Evolutionary conservation across 2,797 vertebrate species (phyloP).

Genomic region (Selene dorsalis): DNA sequence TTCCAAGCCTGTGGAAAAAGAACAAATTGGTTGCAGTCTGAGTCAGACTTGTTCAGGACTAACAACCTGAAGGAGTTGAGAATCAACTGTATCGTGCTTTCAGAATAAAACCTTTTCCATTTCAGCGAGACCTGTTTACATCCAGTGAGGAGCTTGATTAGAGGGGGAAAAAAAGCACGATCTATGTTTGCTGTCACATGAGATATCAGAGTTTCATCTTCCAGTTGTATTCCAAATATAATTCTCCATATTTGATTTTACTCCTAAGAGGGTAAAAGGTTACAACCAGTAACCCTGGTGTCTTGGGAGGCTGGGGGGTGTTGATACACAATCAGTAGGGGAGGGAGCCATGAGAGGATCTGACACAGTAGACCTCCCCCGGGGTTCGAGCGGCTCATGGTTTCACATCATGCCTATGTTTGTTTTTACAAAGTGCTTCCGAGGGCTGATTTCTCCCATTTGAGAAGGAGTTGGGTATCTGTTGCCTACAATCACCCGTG

Average conservation of each 20-base stretch:
- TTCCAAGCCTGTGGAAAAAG: conserved; percentile 24
- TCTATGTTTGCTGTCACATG: conserved; percentile 58
- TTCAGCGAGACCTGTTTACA: conserved; percentile 40
- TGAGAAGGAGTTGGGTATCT: conserved; percentile 60
- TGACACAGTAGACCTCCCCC: conserved; percentile 72
- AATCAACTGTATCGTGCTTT: conserved; percentile 19
- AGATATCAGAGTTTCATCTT: conserved; percentile 71
- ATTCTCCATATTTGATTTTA: conserved; percentile 74
- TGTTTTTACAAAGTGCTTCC: conserved; percentile 77
- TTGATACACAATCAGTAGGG: conserved; percentile 44
- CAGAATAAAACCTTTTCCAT: conserved; percentile 23
- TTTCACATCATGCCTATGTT: conserved; percentile 79
- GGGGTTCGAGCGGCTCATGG: conserved; percentile 56
- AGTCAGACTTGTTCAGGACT: conserved; percentile 34
- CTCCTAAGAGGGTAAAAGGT: conserved; percentile 75
- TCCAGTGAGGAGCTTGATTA: background rate
- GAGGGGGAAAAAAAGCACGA: background rate
- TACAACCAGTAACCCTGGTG: conserved; percentile 71
- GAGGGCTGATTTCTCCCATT: conserved; percentile 66
- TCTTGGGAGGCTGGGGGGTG: conserved; percentile 39
- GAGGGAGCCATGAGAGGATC: conserved; percentile 55
- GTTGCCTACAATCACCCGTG: conserved; percentile 52
- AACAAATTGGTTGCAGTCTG: conserved; percentile 41
- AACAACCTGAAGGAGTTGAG: conserved; percentile 29
- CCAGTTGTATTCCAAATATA: conserved; percentile 74